A percentile compares a stretch with the other conserved stretches of the same genome.
Conservation (phyloP, 1,140 invertebrate species). For the Drosophila repletoides region DNA sequence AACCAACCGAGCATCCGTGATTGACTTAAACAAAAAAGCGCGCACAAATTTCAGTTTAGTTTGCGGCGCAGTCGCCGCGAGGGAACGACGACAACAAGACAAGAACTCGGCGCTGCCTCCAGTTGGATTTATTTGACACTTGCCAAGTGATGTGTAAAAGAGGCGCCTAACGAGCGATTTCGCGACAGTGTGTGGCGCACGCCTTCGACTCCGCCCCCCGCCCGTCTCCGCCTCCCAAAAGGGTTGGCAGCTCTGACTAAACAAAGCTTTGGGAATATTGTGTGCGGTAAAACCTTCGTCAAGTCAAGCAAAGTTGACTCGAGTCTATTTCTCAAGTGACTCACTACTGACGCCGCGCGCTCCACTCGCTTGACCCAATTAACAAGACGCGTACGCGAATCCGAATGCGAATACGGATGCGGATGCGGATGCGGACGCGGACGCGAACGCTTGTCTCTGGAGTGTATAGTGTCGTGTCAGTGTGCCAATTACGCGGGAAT, state of each 20-base stretch:
- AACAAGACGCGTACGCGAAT: conserved; percentile 39
- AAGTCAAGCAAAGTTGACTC: conserved; percentile 40
- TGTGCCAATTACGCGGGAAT: conserved; percentile 77
- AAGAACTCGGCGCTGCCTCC: conserved; percentile 11
- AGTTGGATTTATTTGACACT: conserved; percentile 73
- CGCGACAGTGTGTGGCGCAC: neutral
- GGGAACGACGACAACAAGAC: conserved; percentile 57
- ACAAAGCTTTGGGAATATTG: conserved; percentile 43
- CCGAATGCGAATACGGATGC: conserved; percentile 16
- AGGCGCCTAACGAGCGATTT: conserved; percentile 66
- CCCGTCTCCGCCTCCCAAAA: conserved; percentile 2
- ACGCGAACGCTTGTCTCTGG: conserved; percentile 47
- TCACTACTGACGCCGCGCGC: conserved; percentile 12
- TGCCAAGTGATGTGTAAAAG: conserved; percentile 76
- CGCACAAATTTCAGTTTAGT: conserved; percentile 77
- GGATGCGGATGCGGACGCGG: conserved; percentile 12
- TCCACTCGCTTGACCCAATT: conserved; percentile 72
- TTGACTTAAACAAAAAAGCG: conserved; percentile 79
- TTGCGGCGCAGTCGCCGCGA: conserved; percentile 76
- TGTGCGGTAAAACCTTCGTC: conserved; percentile 64
- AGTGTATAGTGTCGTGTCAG: conserved; percentile 58
- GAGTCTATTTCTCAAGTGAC: conserved; percentile 70
- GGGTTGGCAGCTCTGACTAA: conserved; percentile 37
- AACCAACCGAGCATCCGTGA: conserved; percentile 74
- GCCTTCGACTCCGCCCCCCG: neutral